Percentiles rank a stretch among this genome's conserved stretches.
These are phyloP conservation scores for Copsychus sechellarum DNA, from an alignment of 2,113 vertebrate species.

Conservation along the genomic window DNA sequence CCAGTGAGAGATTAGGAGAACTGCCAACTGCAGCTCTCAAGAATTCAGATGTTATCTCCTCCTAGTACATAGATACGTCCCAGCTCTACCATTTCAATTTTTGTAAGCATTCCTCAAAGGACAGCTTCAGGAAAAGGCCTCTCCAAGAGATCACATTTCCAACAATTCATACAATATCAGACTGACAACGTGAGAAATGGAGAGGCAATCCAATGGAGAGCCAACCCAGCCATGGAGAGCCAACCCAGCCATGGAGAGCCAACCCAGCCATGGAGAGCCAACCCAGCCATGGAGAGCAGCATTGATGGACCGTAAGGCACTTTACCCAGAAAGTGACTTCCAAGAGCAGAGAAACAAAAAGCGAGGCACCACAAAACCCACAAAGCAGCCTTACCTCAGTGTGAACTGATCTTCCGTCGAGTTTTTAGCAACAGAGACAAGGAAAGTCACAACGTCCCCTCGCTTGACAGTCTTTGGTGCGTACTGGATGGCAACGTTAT, in stretches of 20 bases:
- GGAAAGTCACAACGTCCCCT: conserved; percentile 86
- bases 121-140: background rate
- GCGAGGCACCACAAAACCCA: no score
- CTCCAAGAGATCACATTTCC: background rate
- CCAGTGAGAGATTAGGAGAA: background rate
- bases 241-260: background rate
- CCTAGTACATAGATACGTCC: background rate
- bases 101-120: background rate
- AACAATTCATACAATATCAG: background rate
- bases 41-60: background rate
- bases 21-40: background rate
- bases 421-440: conserved; percentile 81
- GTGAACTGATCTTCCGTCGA: conserved; percentile 87
- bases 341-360: background rate
- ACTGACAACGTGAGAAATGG: background rate
- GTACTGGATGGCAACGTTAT: conserved; percentile 81
- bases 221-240: fast-evolving
- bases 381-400: conserved; percentile 78
- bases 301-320: background rate
- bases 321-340: background rate
- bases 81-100: background rate
- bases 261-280: background rate
- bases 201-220: background rate
- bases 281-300: background rate
- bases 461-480: conserved; percentile 79